Evolutionary conservation across 2,888 invertebrate genomes (phyloP), one percentile per base, ranked within the genome.

Genomic region (Heterodera filipjevi): DNA sequence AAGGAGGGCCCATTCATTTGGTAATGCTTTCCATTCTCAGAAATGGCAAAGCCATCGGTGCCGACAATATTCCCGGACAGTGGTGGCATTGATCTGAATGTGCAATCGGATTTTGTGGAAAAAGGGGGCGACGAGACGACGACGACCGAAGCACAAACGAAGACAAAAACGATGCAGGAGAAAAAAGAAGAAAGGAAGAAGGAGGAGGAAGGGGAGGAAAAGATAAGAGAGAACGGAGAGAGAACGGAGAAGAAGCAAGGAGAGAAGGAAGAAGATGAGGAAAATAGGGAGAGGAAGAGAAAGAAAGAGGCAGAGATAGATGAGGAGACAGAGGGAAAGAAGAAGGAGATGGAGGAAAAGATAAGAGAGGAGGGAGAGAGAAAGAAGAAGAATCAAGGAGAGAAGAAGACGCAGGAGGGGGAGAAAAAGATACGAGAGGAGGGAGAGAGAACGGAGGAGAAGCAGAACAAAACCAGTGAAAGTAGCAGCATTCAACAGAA

Each of bases 21-120:
- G 0, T 3, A 49, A 49, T 49, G 19, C 49, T 19, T 19, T 19
- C 16, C 0, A 44, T 10, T 49, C 27, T 59, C 27, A 59, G 59
- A 59, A 27, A 59, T 59, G 59, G n/a, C 59, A 5, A 59, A 59
- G 27, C 8, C 10, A n/a, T 59, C 59, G 27, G 22, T 27, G 5
- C 59, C 59, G 27, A 27, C 6, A 27, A 12, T 6, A 59, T 27
- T 59, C 8, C 59, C 59, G 12, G 27, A 59, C n/a, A 59, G 27
- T 27, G 59, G 27, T 22, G 59, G 59, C 59, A 59, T 59, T 27
- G 59, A n/a, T 27, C 59, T 59, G 8, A 59, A 59, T 59, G 59
- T 59, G n/a, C 59, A 59, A 22, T 59, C 59, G n/a, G 59, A 59
- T 59, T 59, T 59, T 59, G 59, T 59, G 59, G 59, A 59, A 22